phyloP scores from a whole-genome alignment of 2,888 invertebrate species.

The Rhingia campestris region DNA sequence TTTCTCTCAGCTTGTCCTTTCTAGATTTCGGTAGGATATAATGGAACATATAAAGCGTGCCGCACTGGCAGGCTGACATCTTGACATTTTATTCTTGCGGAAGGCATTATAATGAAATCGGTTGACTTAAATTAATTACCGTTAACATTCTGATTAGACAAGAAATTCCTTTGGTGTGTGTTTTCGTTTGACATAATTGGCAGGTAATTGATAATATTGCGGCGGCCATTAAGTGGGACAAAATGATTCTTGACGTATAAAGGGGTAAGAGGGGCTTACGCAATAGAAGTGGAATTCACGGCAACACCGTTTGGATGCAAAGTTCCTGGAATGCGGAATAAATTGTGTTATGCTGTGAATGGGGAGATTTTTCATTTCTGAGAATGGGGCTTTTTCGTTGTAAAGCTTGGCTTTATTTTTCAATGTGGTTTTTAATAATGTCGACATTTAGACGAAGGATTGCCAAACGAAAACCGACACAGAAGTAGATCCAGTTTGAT shows the following conservation, averaged over 20 bases:
- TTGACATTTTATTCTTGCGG: slow-evolving; percentile 23
- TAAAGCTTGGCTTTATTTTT: too few relatives aligned
- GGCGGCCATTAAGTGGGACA: slow-evolving; percentile 10
- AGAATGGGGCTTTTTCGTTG: too few relatives aligned
- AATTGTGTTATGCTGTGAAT: too few relatives aligned
- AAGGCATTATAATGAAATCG: slow-evolving; percentile 28
- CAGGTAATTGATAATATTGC: slow-evolving; percentile 18
- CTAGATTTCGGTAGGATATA: slow-evolving; percentile 16
- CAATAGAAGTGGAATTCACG: too few relatives aligned
- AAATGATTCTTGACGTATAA: slow-evolving; percentile 1
- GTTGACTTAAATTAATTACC: slow-evolving; percentile 59
- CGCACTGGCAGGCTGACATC: slow-evolving; percentile 48
- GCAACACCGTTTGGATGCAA: too few relatives aligned
- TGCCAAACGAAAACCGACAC: too few relatives aligned
- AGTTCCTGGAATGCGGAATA: too few relatives aligned
- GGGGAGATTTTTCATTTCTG: too few relatives aligned
- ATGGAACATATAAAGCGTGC: slow-evolving; percentile 23
- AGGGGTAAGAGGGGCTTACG: too few relatives aligned
- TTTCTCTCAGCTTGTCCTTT: slow-evolving; percentile 53
- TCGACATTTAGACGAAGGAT: too few relatives aligned
- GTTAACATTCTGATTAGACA: slow-evolving; percentile 37
- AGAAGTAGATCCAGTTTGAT: too few relatives aligned
- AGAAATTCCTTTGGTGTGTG: slow-evolving; percentile 11
- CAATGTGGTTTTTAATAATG: too few relatives aligned
- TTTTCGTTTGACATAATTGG: slow-evolving; percentile 8